These are phyloP conservation scores for Perca fluviatilis DNA, from an alignment of 2,113 vertebrate species.

Conservation along the genomic window DNA sequence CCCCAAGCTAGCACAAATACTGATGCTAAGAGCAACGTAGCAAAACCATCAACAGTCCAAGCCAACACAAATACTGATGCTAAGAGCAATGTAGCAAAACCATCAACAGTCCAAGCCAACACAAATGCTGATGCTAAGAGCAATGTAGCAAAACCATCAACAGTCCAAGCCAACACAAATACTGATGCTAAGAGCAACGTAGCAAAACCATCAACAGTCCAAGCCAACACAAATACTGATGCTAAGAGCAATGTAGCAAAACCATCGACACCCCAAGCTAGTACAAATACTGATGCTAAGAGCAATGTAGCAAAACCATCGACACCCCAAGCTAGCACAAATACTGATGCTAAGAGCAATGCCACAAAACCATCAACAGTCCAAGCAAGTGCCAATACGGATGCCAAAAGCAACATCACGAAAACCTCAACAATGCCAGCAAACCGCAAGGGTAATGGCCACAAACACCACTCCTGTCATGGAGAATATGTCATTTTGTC, in stretches of 20 bases:
- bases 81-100: background rate
- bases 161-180: background rate
- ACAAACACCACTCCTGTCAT: background rate
- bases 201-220: background rate
- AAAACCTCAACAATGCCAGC: background rate
- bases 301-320: background rate
- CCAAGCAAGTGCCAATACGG: background rate
- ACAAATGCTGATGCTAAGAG: background rate
- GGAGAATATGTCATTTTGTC: background rate
- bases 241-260: background rate
- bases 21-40: accelerated
- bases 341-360: background rate
- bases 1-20: background rate
- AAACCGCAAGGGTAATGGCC: background rate
- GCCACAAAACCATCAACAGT: background rate
- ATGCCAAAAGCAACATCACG: background rate
- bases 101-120: background rate
- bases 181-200: background rate
- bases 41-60: background rate
- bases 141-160: background rate
- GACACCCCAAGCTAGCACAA: background rate
- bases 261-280: background rate
- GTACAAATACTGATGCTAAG: background rate
- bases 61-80: background rate
- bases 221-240: background rate